Evolutionary conservation across 2,888 invertebrate species (phyloP), one percentile per base, ranked within the genome.

Genomic region (Zaprionus bogoriensis): DNA sequence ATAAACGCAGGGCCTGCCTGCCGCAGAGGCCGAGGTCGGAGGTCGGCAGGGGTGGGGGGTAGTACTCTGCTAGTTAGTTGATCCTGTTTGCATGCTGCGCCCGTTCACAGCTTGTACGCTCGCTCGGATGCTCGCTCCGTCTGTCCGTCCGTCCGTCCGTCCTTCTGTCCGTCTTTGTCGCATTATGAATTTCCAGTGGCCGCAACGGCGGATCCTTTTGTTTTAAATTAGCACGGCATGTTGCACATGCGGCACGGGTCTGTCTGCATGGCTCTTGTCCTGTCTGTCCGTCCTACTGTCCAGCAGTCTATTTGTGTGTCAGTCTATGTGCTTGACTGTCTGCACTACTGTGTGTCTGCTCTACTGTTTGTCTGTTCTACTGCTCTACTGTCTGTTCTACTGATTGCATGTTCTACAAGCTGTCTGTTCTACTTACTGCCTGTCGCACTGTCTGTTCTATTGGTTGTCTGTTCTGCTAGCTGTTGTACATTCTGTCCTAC

Each of bases 1-100:
- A 78, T 72, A 36, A 32, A 32, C 17, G 32, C 32, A 77, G 72
- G 75, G 66, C 48, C 58, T 69, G 72, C 52, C 41, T 38, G n/a
- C n/a, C n/a, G n/a, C n/a, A n/a, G n/a, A n/a, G n/a, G 42, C 20
- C 48, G 9, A 10, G 22, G 20, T 22, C 30, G 22, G 20, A 23
- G 27, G 39, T 28, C 22, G 48, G 62, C 61, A n/a, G n/a, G n/a
- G n/a, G 14, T 9, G 32, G 17, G 32, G 30, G 5, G 3, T 9
- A 17, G 32, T 7, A 63, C 51, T 44, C 19, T 77, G 67, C 72
- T 75, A 65, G 78, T 67, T 70, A 68, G 71, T 48, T 82, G 85
- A 85, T 82, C 85, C 85, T 85, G 83, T 85, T 82, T 83, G 52
- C 85, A 69, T 70, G 85, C 85, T 80, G 82, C 77, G 85, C 84